A percentile compares a stretch with the other conserved stretches of the same genome.
Evolutionary conservation across 2,888 invertebrate genomes (phyloP).

Genomic region (Euzophera pinguis): DNA sequence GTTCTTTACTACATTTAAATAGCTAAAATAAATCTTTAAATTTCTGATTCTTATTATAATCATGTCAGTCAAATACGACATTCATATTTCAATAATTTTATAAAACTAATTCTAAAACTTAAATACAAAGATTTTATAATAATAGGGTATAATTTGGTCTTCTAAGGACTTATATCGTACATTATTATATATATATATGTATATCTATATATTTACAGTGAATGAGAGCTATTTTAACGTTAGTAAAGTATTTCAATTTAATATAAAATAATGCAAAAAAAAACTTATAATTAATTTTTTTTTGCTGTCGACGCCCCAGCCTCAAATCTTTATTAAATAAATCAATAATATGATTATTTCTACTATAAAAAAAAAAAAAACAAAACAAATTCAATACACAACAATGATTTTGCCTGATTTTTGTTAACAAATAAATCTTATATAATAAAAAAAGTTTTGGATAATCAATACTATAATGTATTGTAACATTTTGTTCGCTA

Average conservation of each 20-base stretch:
- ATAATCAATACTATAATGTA: slow-evolving; percentile 18
- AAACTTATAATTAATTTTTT: background rate
- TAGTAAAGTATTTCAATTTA: background rate
- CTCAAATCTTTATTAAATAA: background rate
- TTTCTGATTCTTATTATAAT: slow-evolving; percentile 2
- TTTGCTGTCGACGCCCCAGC: background rate
- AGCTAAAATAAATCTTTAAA: slow-evolving; percentile 5
- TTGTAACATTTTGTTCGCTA: background rate
- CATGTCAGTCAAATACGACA: slow-evolving; percentile 12
- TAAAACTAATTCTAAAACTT: background rate
- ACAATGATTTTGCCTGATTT: slow-evolving; percentile 7
- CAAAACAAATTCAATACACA: background rate
- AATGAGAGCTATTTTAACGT: slow-evolving; percentile 10
- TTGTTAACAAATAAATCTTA: background rate
- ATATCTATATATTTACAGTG: background rate
- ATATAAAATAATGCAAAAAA: background rate
- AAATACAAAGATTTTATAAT: background rate
- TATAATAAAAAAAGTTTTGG: background rate
- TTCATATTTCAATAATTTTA: background rate
- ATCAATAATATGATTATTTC: background rate
- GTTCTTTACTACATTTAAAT: slow-evolving; percentile 10
- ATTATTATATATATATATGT: slow-evolving; percentile 4
- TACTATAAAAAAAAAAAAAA: background rate
- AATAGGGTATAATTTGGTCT: slow-evolving; percentile 18
- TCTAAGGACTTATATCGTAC: slow-evolving; percentile 15